Percentiles rank a stretch among this genome's conserved stretches.
phyloP scores from a whole-genome alignment of 35 echinoderm and acorn worm species.

The Patiria miniata region DNA sequence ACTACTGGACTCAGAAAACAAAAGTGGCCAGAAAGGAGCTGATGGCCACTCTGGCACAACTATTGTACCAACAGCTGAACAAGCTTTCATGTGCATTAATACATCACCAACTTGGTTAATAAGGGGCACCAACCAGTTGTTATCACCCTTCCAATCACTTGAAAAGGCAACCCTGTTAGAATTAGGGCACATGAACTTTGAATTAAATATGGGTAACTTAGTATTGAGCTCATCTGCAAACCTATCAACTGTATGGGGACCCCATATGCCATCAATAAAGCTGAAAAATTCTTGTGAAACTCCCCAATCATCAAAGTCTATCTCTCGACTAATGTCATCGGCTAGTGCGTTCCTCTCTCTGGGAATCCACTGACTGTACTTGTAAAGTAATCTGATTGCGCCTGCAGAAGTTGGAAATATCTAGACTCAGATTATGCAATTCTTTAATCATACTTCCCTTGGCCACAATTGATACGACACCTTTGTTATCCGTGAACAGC shows the following conservation, averaged over 20 bases:
- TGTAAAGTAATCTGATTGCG: neutral
- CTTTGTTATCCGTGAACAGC: slow-evolving; percentile 43
- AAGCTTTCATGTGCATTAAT: too few species aligned
- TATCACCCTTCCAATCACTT: neutral
- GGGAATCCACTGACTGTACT: slow-evolving; percentile 46
- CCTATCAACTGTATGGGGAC: slow-evolving; percentile 46
- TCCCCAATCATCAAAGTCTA: slow-evolving; percentile 53
- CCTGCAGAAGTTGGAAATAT: slow-evolving; percentile 17
- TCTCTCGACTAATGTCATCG: slow-evolving; percentile 12
- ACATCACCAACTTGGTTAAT: neutral
- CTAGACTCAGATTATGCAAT: slow-evolving; percentile 1
- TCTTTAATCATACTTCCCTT: slow-evolving; percentile 41
- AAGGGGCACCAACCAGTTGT: slow-evolving; percentile 40
- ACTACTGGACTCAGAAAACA: too few species aligned
- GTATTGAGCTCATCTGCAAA: slow-evolving; percentile 30
- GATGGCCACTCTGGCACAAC: too few species aligned
- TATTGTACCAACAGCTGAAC: too few species aligned
- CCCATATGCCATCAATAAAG: slow-evolving; percentile 38
- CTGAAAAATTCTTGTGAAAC: slow-evolving; percentile 32
- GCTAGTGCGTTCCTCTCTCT: neutral
- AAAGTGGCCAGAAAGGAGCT: too few species aligned
- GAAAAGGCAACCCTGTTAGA: slow-evolving; percentile 5
- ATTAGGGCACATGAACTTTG: slow-evolving; percentile 5
- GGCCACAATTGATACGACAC: slow-evolving; percentile 1
- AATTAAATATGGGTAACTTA: slow-evolving; percentile 23